These are phyloP conservation scores for Papilio machaon DNA, from an alignment of 1,140 invertebrate genomes.

Conservation along the genomic window DNA sequence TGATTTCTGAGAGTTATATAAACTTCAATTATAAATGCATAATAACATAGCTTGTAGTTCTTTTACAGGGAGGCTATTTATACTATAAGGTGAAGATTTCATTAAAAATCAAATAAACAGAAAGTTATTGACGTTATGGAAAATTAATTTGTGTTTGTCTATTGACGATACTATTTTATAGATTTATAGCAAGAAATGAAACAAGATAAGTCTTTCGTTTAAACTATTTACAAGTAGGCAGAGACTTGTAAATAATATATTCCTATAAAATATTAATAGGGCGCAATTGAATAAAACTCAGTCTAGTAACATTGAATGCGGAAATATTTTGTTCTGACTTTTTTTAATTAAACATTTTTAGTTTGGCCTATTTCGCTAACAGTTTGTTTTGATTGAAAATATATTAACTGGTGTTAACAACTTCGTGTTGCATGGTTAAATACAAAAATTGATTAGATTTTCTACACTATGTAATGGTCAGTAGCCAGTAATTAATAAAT, in stretches of 20 bases:
- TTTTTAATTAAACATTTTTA: not conserved
- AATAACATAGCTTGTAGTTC: not conserved
- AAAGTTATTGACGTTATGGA: not conserved
- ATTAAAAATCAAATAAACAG: not conserved
- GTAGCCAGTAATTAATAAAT: not conserved
- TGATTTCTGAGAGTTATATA: not conserved
- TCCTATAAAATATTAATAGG: not conserved
- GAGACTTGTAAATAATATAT: not conserved
- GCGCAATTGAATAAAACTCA: not conserved
- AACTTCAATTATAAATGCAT: not conserved
- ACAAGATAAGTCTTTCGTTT: not conserved
- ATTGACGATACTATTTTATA: not conserved
- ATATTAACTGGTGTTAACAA: not conserved
- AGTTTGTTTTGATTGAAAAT: not conserved
- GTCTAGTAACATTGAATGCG: slow-evolving; percentile 3
- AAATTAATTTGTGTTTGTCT: not conserved
- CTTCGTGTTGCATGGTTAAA: not conserved
- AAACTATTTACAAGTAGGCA: not conserved
- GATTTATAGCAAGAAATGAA: not conserved
- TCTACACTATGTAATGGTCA: not conserved
- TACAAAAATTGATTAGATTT: not conserved
- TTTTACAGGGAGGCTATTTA: not conserved
- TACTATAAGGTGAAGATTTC: not conserved
- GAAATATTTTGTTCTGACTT: not conserved
- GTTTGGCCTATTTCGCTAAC: slow-evolving; percentile 3